Evolutionary conservation across 2,113 vertebrate genomes (phyloP).

Genomic region (Bucco capensis): DNA sequence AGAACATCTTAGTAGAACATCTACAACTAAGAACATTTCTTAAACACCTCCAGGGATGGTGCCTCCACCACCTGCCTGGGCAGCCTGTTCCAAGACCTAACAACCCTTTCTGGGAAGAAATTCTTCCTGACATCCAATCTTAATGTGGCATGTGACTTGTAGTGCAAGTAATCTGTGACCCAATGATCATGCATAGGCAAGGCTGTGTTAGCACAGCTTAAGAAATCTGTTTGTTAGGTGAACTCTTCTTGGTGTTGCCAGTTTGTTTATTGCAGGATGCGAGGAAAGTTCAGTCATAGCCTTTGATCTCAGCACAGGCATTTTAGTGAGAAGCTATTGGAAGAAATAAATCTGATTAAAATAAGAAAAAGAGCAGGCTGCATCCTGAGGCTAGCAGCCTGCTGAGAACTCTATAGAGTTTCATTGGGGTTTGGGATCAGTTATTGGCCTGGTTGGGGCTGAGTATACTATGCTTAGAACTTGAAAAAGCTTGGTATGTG

Average conservation of each 20-base stretch:
- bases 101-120: no score
- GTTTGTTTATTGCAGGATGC: not conserved
- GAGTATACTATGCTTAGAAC: not conserved
- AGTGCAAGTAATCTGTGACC: not conserved
- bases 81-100: no score
- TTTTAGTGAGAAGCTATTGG: not conserved
- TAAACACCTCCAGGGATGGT: no score
- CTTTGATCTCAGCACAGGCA: not conserved
- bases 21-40: no score
- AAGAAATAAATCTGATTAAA: not conserved
- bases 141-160: not conserved
- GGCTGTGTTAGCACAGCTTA: not conserved
- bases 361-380: not conserved
- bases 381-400: not conserved
- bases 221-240: not conserved
- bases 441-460: not conserved
- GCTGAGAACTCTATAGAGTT: not conserved
- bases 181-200: not conserved
- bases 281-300: not conserved
- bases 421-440: rapidly evolving
- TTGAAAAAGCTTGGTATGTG: rapidly evolving
- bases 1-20: no score
- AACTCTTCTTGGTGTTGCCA: not conserved
- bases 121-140: no score
- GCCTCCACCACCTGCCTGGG: no score